Percentiles rank a stretch among this genome's conserved stretches.
Conservation (phyloP, 2,888 invertebrate species). For the Cryptocephalus moraei region DNA sequence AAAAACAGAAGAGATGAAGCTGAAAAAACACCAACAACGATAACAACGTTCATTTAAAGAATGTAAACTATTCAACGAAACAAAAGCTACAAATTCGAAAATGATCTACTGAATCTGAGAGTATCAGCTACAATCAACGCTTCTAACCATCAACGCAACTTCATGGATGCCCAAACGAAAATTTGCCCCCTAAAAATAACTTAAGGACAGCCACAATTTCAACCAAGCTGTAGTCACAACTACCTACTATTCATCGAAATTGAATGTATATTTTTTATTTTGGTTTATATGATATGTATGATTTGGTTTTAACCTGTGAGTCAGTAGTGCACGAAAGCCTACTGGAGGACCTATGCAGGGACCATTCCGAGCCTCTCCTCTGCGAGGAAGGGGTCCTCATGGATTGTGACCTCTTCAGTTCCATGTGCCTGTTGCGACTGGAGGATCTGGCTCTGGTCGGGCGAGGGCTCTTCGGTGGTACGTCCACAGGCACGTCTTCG, state of each 20-base stretch:
- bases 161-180: no score
- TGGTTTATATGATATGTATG: neutral
- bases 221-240: no score
- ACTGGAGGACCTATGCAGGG: conserved; percentile 52
- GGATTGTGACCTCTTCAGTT: conserved; percentile 32
- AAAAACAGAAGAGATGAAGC: conserved; percentile 13
- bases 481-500: conserved; percentile 30
- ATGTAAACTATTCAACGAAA: neutral
- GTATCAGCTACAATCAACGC: no score
- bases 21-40: neutral
- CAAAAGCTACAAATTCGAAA: no score
- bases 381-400: conserved; percentile 24
- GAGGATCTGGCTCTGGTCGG: conserved; percentile 21
- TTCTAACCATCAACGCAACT: no score
- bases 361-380: conserved; percentile 28
- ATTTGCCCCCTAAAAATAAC: no score
- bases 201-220: no score
- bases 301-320: conserved; percentile 44
- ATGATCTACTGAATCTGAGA: no score
- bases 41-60: no score
- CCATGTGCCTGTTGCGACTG: conserved; percentile 17
- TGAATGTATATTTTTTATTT: neutral
- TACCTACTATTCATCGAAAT: no score
- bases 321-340: conserved; percentile 57
- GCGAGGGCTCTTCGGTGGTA: conserved; percentile 17